Base-by-base conservation (phyloP, 2,113 vertebrate species). In the Chionodraco myersi region DNA sequence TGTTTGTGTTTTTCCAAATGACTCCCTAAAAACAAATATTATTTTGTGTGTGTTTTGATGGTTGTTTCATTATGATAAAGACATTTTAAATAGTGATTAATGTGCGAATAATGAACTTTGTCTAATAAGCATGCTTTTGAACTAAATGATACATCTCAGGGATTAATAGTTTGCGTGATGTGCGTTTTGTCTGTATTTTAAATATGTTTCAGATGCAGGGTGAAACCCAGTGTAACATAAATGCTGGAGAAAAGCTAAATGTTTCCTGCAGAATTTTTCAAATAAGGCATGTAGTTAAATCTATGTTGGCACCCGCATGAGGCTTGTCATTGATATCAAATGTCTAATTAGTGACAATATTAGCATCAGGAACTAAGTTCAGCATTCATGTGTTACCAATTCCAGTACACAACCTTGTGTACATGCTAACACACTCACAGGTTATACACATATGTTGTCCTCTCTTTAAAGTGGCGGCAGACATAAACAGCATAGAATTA, bases 231-330 rank as follows among this genome's bases (percentile, higher is more conserved):
- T 30, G 11, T 3, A 47, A 47, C 7, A 14, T 12, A 65, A 58
- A 53, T 54, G 18, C 34, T 45, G 41, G 51, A 18, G 44, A 59
- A 13, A 74, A 53, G 26, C 1, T 48, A 30, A 63, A 58, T 1
- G 6, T 26, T 75, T 57, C 47, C 76, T 71, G 44, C 51, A 59
- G 18, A 16, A 93, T 93, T 91, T 91, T 95, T 94, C 89, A 92
- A 91, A 94, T 87, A 92, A 91, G 21, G 53, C 10, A 10, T 83
- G 93, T 92, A 89, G 93, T 93, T 23, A 94, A 94, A 95, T 93
- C 72, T 75, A 74, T 47, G n/a, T 64, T 77, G 67, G 95, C 93
- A 57, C 8, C 56, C 67, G 78, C 60, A 68, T 58, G 12, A 52
- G 52, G 66, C 45, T 70, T 68, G 62, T 67, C 63, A 53, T 56